Evolutionary conservation across 2,113 vertebrate genomes (phyloP).

Genomic region (Pelecanoides urinatrix): DNA sequence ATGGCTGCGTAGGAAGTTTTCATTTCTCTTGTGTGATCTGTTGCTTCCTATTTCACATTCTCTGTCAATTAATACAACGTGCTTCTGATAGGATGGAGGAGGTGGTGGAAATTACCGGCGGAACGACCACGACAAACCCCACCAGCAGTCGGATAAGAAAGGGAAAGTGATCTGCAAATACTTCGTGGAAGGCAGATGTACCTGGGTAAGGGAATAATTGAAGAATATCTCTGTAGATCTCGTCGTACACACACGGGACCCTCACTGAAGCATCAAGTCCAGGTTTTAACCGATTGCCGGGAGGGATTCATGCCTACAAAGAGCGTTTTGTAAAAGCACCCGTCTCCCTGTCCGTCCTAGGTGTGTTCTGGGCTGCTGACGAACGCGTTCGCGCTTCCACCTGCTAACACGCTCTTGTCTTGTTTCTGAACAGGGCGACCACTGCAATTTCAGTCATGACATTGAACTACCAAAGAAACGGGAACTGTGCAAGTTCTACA

Average conservation of each 20-base stretch:
- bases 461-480: constrained; percentile 94
- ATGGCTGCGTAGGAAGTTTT: neutral
- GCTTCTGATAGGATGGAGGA: constrained; percentile 64
- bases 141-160: constrained; percentile 89
- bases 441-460: constrained; percentile 97
- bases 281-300: accelerated
- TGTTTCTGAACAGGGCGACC: constrained; percentile 81
- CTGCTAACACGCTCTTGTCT: neutral
- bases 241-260: accelerated
- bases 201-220: constrained; percentile 80
- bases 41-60: neutral
- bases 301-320: accelerated
- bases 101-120: constrained; percentile 73
- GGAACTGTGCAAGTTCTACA: constrained; percentile 97
- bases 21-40: neutral
- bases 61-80: accelerated
- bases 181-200: constrained; percentile 93
- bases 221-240: accelerated
- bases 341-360: accelerated
- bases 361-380: too few species aligned
- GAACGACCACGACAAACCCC: constrained; percentile 82
- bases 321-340: accelerated
- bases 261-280: accelerated
- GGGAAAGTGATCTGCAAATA: constrained; percentile 98
- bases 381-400: accelerated